Base-by-base conservation (phyloP, 1,140 invertebrate species). In the Leptinotarsa texana region DNA sequence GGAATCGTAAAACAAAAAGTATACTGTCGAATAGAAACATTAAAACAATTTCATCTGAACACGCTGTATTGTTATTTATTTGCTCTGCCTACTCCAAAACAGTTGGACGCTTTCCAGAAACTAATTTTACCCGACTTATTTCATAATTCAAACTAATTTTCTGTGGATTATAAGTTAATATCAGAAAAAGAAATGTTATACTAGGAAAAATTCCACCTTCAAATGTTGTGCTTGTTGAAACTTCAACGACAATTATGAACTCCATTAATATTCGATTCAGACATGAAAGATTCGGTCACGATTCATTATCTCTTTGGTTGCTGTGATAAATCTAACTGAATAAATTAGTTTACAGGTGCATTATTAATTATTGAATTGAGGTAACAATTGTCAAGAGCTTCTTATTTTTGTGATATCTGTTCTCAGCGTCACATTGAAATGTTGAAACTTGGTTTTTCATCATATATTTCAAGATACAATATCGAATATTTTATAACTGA, bases 111-210 rank as follows among this genome's bases (percentile, higher is more conserved):
- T 71, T 3, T 71, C 69, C 69, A 71, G 61, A 47, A 71, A 22
- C 33, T 71, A 71, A 71, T 71, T 71, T 62, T 71, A 71, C 33
- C 49, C 22, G 24, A 71, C 49, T 51, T 24, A 71, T 57, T 71
- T 71, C 51, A 71, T 62, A 71, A 68, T 68, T 68, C 24, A 42
- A 18, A 42, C 24, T 47, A 42, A 68, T 42, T 33, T n/a, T 27
- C 21, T n/a, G 66, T 49, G 24, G 42, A 68, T 42, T 68, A 57
- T 57, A 18, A 33, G 24, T 47, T 68, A 33, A 42, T 18, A 47
- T 47, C 18, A 68, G 24, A 33, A 15, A 49, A 27, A 15, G 33
- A 68, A 27, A 27, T 27, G 66, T 68, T 47, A 68, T 68, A 47
- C 42, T 17, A 68, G 27, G 15, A 33, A 42, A 42, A 18, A n/a